Conservation (phyloP, 2,797 vertebrate genomes). For the Paratrypauchen microcephalus region DNA sequence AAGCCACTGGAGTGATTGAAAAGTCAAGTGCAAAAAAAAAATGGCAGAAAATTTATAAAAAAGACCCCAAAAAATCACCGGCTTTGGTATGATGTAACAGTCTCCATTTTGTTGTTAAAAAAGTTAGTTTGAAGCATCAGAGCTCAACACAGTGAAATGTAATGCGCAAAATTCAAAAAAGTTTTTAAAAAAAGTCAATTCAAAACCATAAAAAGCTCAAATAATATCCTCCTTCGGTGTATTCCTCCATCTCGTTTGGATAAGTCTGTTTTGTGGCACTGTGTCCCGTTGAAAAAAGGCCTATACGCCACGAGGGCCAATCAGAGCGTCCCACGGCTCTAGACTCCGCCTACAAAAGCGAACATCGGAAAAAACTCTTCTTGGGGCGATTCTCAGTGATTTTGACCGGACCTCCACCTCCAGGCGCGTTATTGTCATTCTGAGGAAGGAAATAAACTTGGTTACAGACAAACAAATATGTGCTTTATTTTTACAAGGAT, state of each 20-base stretch:
- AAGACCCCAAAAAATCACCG: neutral
- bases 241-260: neutral
- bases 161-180: neutral
- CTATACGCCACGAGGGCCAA: neutral
- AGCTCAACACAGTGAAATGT: neutral
- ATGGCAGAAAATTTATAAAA: no score
- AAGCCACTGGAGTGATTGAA: neutral
- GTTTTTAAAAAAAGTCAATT: neutral
- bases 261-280: neutral
- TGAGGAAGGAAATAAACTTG: slow-evolving; percentile 52
- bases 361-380: slow-evolving; percentile 94
- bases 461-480: no score
- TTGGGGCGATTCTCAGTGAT: slow-evolving; percentile 91
- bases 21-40: neutral
- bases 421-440: slow-evolving; percentile 87
- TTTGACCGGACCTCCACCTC: slow-evolving; percentile 86
- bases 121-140: neutral
- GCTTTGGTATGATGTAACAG: slow-evolving; percentile 11
- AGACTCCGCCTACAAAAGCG: slow-evolving; percentile 74
- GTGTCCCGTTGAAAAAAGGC: neutral
- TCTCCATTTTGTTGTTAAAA: neutral
- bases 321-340: neutral
- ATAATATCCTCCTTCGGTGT: neutral
- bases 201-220: neutral
- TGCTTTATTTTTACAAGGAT: no score